Conservation (phyloP, 2,888 invertebrate species). For the Cerastis rubricosa region DNA sequence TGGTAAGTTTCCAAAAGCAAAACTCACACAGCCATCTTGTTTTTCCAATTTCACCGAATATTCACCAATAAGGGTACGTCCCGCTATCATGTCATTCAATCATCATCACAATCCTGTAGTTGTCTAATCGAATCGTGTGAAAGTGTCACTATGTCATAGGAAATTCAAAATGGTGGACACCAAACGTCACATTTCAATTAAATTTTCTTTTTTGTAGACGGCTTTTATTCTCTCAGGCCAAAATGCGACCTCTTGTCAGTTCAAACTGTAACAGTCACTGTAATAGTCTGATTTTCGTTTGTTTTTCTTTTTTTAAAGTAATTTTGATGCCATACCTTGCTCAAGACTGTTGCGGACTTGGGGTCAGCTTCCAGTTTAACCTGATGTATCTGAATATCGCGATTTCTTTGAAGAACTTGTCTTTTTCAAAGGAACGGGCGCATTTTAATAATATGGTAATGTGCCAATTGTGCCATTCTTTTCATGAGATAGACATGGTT, state of each 20-base stretch:
- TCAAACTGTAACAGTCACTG: too few relatives aligned
- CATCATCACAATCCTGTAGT: neutral
- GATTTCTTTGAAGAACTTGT: constrained; percentile 11
- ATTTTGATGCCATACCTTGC: neutral
- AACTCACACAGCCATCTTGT: neutral
- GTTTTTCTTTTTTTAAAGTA: neutral
- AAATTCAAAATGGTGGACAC: constrained; percentile 35
- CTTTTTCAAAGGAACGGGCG: constrained; percentile 2
- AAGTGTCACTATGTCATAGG: constrained; percentile 1
- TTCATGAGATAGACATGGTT: constrained; percentile 34
- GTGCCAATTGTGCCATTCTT: constrained; percentile 25
- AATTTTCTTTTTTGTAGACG: neutral
- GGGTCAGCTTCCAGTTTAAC: constrained; percentile 25
- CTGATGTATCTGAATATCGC: constrained; percentile 11
- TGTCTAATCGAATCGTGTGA: neutral
- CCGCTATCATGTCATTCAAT: neutral
- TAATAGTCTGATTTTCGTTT: neutral
- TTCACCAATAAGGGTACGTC: neutral
- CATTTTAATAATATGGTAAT: constrained; percentile 38
- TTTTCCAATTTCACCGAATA: neutral
- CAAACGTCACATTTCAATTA: constrained; percentile 21
- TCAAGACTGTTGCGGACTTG: constrained; percentile 3
- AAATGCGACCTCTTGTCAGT: neutral
- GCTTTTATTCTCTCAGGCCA: neutral
- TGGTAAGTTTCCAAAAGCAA: neutral